Conservation (phyloP, 2,888 invertebrate species). For the Rosalia funebris region DNA sequence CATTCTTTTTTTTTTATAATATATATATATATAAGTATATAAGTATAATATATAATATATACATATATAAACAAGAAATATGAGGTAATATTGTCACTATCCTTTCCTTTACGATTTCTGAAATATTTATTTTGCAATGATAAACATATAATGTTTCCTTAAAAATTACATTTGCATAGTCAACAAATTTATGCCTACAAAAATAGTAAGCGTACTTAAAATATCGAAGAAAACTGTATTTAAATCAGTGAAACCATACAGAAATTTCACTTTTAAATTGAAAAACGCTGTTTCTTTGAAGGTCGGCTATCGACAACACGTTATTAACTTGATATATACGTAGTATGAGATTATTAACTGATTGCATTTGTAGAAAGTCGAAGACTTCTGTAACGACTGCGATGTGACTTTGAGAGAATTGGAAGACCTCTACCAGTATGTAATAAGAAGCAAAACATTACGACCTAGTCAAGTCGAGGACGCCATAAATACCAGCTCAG, state of each 20-base stretch:
- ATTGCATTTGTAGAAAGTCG: constrained; percentile 68
- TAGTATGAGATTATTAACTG: neutral
- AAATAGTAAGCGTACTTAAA: too few relatives aligned
- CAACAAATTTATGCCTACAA: too few relatives aligned
- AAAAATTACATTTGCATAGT: too few relatives aligned
- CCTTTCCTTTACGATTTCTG: too few relatives aligned
- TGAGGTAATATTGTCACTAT: too few relatives aligned
- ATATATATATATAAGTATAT: too few relatives aligned
- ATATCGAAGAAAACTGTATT: neutral
- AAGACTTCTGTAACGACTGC: constrained; percentile 73
- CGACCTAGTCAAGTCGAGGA: constrained; percentile 69
- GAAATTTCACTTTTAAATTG: neutral
- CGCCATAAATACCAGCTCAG: constrained; percentile 67
- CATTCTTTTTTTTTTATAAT: too few relatives aligned
- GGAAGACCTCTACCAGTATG: constrained; percentile 70
- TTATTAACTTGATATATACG: neutral
- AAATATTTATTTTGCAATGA: too few relatives aligned
- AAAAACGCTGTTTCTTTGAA: neutral
- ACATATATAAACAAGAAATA: too few relatives aligned
- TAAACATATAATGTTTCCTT: too few relatives aligned
- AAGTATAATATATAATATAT: too few relatives aligned
- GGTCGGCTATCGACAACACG: too few relatives aligned
- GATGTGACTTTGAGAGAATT: constrained; percentile 70
- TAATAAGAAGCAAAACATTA: constrained; percentile 67
- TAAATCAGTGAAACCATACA: neutral